Base-by-base conservation (phyloP, 2,888 invertebrate genomes). In the Pardosa pseudoannulata region DNA sequence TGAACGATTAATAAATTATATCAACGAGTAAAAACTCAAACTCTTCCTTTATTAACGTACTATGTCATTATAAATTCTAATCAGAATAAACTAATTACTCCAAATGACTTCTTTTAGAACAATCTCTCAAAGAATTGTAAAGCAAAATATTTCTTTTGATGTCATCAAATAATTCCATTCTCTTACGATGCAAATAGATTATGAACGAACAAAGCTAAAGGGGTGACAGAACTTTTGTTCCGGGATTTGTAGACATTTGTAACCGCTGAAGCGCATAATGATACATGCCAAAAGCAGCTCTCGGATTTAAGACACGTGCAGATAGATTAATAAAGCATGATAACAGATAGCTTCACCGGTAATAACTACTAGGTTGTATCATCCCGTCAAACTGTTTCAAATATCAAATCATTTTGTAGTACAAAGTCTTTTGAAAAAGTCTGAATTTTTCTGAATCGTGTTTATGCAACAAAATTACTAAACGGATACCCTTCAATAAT, bases 181-280 rank as follows among this genome's bases (percentile, higher is more conserved):
- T 13, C 46, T 46, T 9, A 6, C 9, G 36, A 46, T 16, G 46
- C 16, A 46, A 6, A 16, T 16, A 46, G 46, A 46, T 13, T 2
- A 46, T 16, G 46, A 46, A 16, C 7, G 9, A 46, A 46, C 46
- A 46, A 46, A 46, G 7, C 46, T 6, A 46, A 2, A 16, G 46
- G 46, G 46, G 46, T 46, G 46, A 46, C 46, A 46, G 46, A 46
- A 46, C 46, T 46, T 46, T 46, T 46, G 46, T 46, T 46, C 46
- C 46, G 46, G 46, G 46, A 46, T 46, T 46, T 13, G 16, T 16
- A 46, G 9, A 16, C 16, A 13, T 46, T 46, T 46, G 46, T 2
- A 16, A 6, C 16, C 46, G 16, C 46, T 46, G 46, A 16, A 46
- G 46, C 46, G 16, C 46, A 46, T 46, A 46, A 46, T 46, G 9